These are phyloP conservation scores for Epinephelus cyanopodus DNA, from an alignment of 2,113 vertebrate genomes.

Conservation along the genomic window DNA sequence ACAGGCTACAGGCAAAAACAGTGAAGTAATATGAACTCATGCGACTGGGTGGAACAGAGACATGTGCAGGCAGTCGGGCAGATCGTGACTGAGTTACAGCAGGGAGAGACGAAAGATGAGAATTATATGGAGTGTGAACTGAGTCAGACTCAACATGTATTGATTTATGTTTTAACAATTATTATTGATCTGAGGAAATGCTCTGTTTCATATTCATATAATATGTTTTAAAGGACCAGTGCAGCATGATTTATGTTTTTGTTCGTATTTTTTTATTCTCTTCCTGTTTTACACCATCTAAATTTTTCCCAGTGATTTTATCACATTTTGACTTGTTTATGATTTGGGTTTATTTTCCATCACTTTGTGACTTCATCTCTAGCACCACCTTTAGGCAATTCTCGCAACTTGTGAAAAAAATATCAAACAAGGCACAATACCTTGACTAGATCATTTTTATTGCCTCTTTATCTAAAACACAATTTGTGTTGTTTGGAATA, in stretches of 20 bases:
- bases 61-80: not conserved
- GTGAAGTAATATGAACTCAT: slow-evolving; percentile 20
- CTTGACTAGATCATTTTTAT: too few relatives aligned
- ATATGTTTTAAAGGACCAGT: not conserved
- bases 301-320: not conserved
- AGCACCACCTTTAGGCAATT: not conserved
- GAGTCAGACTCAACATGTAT: not conserved
- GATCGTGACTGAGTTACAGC: not conserved
- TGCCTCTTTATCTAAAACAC: too few relatives aligned
- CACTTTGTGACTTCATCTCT: not conserved
- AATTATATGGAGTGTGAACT: not conserved
- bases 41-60: not conserved
- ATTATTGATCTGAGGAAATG: not conserved
- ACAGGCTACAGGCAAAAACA: not conserved
- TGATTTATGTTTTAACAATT: not conserved
- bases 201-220: too few relatives aligned
- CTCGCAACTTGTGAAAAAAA: too few relatives aligned
- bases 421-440: too few relatives aligned
- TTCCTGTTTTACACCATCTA: not conserved
- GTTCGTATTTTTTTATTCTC: not conserved
- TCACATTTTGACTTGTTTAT: not conserved
- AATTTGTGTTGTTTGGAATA: too few relatives aligned
- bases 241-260: not conserved
- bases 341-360: not conserved
- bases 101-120: not conserved